Conservation (phyloP, 2,113 vertebrate species). For the Nycticebus coucang region DNA sequence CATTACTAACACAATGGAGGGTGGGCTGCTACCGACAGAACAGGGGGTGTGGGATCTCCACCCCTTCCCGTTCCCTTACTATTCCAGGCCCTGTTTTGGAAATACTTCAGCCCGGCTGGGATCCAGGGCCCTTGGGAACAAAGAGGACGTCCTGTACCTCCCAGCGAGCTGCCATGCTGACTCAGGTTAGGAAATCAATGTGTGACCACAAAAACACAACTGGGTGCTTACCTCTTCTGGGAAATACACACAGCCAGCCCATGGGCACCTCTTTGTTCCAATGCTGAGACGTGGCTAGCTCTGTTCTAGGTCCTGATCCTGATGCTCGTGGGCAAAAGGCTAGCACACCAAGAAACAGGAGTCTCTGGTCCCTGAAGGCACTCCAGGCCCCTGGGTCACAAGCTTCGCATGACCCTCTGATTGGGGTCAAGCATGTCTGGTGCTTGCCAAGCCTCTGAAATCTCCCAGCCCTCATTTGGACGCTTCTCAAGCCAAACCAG, state of each 20-base stretch:
- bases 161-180: constrained; percentile 10
- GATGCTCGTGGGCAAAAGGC: background rate
- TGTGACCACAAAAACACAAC: constrained; percentile 52
- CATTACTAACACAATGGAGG: background rate
- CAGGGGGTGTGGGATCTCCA: background rate
- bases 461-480: background rate
- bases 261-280: background rate
- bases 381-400: background rate
- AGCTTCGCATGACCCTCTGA: background rate
- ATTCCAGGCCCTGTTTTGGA: constrained; percentile 48
- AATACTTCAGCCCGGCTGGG: constrained; percentile 41
- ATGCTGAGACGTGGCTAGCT: background rate
- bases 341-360: background rate
- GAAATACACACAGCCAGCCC: constrained; percentile 25
- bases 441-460: constrained; percentile 36
- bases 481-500: constrained; percentile 46
- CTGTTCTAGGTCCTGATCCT: background rate
- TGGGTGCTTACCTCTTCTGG: constrained; percentile 22
- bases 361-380: background rate
- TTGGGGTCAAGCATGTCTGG: background rate
- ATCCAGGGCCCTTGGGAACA: constrained; percentile 25
- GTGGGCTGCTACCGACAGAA: background rate
- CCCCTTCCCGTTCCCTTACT: background rate
- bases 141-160: constrained; percentile 56
- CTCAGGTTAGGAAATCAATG: constrained; percentile 72